Percentiles rank a stretch among this genome's conserved stretches.
phyloP scores from a whole-genome alignment of 2,888 invertebrate species.

The Drosophila infuscata region DNA sequence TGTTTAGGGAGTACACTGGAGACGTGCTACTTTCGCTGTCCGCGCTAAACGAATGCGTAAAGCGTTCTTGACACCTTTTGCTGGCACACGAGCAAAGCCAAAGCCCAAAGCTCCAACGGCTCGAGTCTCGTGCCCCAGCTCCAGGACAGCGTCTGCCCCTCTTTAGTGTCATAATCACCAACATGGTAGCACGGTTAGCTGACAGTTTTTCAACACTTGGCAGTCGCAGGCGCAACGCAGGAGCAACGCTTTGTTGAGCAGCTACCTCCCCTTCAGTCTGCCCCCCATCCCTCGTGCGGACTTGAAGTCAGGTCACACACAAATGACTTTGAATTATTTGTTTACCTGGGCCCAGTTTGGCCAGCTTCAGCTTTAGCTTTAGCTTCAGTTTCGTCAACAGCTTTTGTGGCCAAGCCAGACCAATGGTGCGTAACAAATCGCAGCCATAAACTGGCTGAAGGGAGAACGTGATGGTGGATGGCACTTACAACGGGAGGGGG shows the following conservation, averaged over 20 bases:
- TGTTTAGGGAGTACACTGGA: constrained; percentile 6
- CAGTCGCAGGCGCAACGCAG: constrained; percentile 23
- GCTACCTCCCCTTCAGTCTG: not conserved
- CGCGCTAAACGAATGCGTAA: constrained; percentile 50
- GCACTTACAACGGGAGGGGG: constrained; percentile 22
- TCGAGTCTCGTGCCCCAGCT: not conserved
- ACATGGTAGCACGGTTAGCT: constrained; percentile 42
- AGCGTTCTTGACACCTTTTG: constrained; percentile 57
- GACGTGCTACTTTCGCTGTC: constrained; percentile 24
- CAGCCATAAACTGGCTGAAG: constrained; percentile 69
- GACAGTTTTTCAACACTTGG: constrained; percentile 66
- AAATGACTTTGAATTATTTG: constrained; percentile 80
- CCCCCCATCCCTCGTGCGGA: constrained; percentile 23
- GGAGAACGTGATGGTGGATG: constrained; percentile 29
- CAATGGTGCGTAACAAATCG: constrained; percentile 80
- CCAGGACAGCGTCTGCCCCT: constrained; percentile 38
- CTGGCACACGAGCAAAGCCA: constrained; percentile 20
- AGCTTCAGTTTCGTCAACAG: constrained; percentile 34
- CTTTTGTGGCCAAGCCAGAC: constrained; percentile 68
- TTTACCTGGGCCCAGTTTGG: constrained; percentile 61
- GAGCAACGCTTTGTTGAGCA: constrained; percentile 24
- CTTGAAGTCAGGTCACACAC: constrained; percentile 56
- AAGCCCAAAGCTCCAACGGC: constrained; percentile 18
- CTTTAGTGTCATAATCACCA: constrained; percentile 78
- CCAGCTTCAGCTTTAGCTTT: constrained; percentile 5